Base-by-base conservation (phyloP, 1,140 invertebrate species). In the Conopomorpha cramerella region DNA sequence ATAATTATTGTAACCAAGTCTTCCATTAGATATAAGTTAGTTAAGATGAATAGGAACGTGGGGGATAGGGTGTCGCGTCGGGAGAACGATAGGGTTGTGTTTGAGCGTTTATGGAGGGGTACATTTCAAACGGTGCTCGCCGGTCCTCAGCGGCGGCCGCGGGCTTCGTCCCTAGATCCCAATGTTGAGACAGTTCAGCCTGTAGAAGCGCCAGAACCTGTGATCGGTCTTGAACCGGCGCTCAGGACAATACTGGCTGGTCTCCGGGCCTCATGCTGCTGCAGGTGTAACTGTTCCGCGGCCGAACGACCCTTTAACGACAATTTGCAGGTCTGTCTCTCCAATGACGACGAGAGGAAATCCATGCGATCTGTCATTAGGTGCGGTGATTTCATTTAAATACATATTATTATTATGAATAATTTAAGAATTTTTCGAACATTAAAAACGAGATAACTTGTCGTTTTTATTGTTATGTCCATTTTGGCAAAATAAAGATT, bases 351-450 rank as follows among this genome's bases (percentile, higher is more conserved):
- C 45, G 67, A 67, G 56, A 74, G 70, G 61, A 78, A 78, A 55
- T 68, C 77, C 31, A 77, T 84, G 70, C 74, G 81, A 37, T 84
- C 84, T 28, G 81, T 85, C 31, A 81, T 84, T 52, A 85, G 83
- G 84, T 85, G 73, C 51, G 70, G 57, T n/a, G n/a, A n/a, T n/a
- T n/a, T n/a, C n/a, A n/a, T n/a, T n/a, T n/a, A n/a, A n/a, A n/a
- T n/a, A n/a, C n/a, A n/a, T n/a, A n/a, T n/a, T n/a, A n/a, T n/a
- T n/a, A n/a, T n/a, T n/a, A n/a, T n/a, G n/a, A n/a, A n/a, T n/a
- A n/a, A n/a, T n/a, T n/a, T n/a, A n/a, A n/a, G n/a, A n/a, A n/a
- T n/a, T n/a, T n/a, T n/a, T n/a, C n/a, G n/a, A n/a, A n/a, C n/a
- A n/a, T n/a, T n/a, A n/a, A n/a, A n/a, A n/a, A n/a, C n/a, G n/a